Evolutionary conservation across 1,140 invertebrate genomes (phyloP), one percentile per base, ranked within the genome.

Genomic region (Sitophilus oryzae): DNA sequence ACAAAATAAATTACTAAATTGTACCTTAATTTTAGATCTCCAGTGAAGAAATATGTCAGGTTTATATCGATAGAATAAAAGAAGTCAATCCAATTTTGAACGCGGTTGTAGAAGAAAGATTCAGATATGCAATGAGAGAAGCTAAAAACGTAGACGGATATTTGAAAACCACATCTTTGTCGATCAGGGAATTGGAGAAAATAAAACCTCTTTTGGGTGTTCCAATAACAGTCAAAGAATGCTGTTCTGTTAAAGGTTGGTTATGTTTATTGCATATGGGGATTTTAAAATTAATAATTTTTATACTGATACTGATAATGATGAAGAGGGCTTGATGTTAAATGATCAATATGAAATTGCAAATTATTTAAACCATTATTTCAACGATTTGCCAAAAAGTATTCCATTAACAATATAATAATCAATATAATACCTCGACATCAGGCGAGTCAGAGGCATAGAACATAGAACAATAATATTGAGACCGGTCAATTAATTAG

Each of bases 191-290:
- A 42, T 78, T 73, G 19, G 22, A 59, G n/a, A 64, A 73, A 41
- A 78, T 79, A 47, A 78, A 76, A 60, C 87, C 87, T 0, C 71
- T 90, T 18, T 73, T 86, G 14, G 88, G 88, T 1, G 77, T 91
- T 19, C 88, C 88, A 0, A 77, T 89, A 18, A 88, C 84, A 0
- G 79, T 86, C 0, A 91, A 90, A 65, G 86, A 89, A 66, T 61
- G 43, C 48, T 64, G 63, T 49, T 49, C 40, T 10, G 41, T 64
- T 10, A 46, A 40, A 49, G 62, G 62, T 62, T 10, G 19, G 22
- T 52, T n/a, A n/a, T 23, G 18, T 20, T 42, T 51, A 2, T 36
- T 18, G 35, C 43, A 44, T 23, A 10, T 43, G 20, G n/a, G n/a
- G n/a, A n/a, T n/a, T n/a, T n/a, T n/a, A n/a, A n/a, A n/a, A n/a